Base-by-base conservation (phyloP, 2,888 invertebrate genomes). In the Chrysolina haemoptera region DNA sequence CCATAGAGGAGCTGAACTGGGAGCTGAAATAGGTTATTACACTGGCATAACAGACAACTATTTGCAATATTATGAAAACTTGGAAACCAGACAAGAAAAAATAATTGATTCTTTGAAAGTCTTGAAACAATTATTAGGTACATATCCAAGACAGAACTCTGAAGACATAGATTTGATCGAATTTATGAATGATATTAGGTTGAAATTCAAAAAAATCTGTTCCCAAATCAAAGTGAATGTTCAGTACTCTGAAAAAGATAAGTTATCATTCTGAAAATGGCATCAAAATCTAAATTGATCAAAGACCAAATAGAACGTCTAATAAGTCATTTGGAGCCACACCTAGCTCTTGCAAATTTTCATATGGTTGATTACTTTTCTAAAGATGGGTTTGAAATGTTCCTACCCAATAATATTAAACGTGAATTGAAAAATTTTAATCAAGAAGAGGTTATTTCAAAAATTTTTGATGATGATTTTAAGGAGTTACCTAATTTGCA, bases 331-430 rank as follows among this genome's bases (percentile, higher is more conserved):
- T 85, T 95, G 20, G 87, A 89, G 20, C 91, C 92, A 0, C 88
- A 92, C 55, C 86, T 92, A 76, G 89, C 91, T 0, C 86, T 96
- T 40, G 91, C 92, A 0, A 94, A 95, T 85, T 93, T 94, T 79
- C 96, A 96, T 85, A 93, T 95, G 91, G 95, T 93, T 0, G 91
- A 92, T 82, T 94, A 91, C 86, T 89, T 95, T 62, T 93, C 93
- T 0, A 88, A 92, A 11, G 79, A 80, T 62, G 88, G 91, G 62
- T 91, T 94, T 93, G 85, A 90, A 0, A 89, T 81, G 5, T 89
- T 90, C 75, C 83, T 95, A 12, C 93, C 94, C 0, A 75, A 80
- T 11, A 78, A 86, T 0, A 87, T 95, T 16, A 89, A 88, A 81
- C 79, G 84, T 0, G 90, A 92, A 81, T 85, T 94, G 9, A 86